Evolutionary conservation across 2,797 vertebrate species (phyloP), one percentile per base, ranked within the genome.

Genomic region (Atherinosoma microstoma): DNA sequence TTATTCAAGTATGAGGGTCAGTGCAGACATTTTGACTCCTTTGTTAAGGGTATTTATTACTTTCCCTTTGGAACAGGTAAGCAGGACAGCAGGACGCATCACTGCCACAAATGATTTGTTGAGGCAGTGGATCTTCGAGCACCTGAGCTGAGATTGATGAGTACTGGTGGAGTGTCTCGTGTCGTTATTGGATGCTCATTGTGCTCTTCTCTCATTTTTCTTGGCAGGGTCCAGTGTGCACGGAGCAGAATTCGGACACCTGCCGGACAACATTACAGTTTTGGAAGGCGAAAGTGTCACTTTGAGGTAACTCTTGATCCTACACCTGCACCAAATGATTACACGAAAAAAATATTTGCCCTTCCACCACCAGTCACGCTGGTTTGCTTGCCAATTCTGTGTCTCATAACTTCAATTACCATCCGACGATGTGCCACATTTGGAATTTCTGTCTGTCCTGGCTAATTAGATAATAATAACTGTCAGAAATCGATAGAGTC

Each of bases 181-280:
- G 71, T 67, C 76, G 49, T 83, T 84, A 85, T 72, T 82, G 80
- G 85, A 87, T 42, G 36, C 84, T 91, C 75, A 90, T 65, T 35
- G 74, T 45, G 78, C 62, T 78, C 57, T 76, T 73, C 54, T 83
- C 71, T 83, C 35, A 4, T 91, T 88, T 90, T 73, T 79, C 83
- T 90, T 88, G 84, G 86, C 93, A 97, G 96, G 94, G 38, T 91
- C 95, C 85, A 90, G 94, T 22, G 94, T 93, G 62, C 90, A 87
- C 57, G 95, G 94, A 73, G 93, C 93, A 35, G 97, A 98, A 84
- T 95, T 96, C 86, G 93, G 89, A 89, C 95, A 95, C 82, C 94
- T 95, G 32, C 95, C 95, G 0, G 97, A 97, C 91, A 98, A 98
- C 93, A 97, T 97, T 87, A 98, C 97, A 0, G 96, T 97, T 69